Evolutionary conservation across 2,888 invertebrate genomes (phyloP).

Genomic region (Ligdia adustata): DNA sequence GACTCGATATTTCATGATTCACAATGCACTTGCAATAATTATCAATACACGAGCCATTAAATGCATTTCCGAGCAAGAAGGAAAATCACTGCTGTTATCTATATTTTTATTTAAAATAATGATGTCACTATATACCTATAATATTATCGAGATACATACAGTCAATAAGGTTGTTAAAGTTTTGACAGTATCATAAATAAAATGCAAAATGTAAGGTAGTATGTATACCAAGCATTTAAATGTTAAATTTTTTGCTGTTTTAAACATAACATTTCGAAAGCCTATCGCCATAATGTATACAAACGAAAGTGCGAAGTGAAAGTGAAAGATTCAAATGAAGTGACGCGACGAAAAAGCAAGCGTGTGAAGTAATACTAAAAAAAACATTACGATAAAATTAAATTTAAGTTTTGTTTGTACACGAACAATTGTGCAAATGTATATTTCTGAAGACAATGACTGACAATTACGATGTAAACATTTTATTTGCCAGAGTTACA

Average conservation of each 20-base stretch:
- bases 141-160: not conserved
- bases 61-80: conserved; percentile 21
- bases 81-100: conserved; percentile 26
- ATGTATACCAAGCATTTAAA: too few relatives aligned
- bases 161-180: too few relatives aligned
- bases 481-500: not conserved
- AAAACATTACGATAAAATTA: conserved; percentile 11
- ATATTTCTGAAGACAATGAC: not conserved
- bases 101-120: conserved; percentile 6
- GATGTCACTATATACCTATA: conserved; percentile 19
- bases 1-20: too few relatives aligned
- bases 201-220: too few relatives aligned
- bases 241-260: too few relatives aligned
- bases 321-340: conserved; percentile 65
- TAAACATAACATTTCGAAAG: conserved; percentile 46
- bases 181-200: too few relatives aligned
- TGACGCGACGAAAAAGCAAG: conserved; percentile 47
- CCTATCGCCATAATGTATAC: conserved; percentile 55
- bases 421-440: not conserved
- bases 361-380: conserved; percentile 25
- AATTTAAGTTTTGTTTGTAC: conserved; percentile 7
- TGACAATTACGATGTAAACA: conserved; percentile 4
- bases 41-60: conserved; percentile 6
- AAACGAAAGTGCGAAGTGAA: conserved; percentile 65
- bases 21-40: not conserved